Evolutionary conservation across 2,888 invertebrate species (phyloP), one percentile per base, ranked within the genome.

Genomic region (Aporophyla nigra): DNA sequence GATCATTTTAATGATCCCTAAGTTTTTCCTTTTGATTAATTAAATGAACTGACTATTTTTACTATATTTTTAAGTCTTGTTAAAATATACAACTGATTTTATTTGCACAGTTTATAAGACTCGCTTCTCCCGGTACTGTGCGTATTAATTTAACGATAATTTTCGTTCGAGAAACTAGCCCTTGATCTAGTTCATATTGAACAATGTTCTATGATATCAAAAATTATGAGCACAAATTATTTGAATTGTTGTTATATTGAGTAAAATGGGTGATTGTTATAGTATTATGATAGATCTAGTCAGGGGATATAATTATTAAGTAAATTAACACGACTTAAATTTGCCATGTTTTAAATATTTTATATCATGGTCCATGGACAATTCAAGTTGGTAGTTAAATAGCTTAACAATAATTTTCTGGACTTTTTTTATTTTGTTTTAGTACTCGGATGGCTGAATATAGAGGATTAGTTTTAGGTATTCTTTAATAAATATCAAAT

Each of bases 151-250:
- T 54, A n/a, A 10, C 16, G 1, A 19, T 33, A 6, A 4, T 33
- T 33, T 67, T 10, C 49, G 49, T 27, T 66, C 6, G 5, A n/a
- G 1, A 16, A 21, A 51, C 21, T 33, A 5, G 5, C 16, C 2
- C 4, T 0, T 65, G 58, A 58, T 83, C 56, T 61, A 56, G 65
- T 78, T 78, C 73, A 62, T 83, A 83, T 68, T 33, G 58, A 78
- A 83, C 46, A 78, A 16, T 69, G 62, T 77, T 71, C 54, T 82
- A 82, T 82, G 82, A 82, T 54, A 0, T 53, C 43, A 61, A 19
- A 65, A 70, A 76, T 82, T 76, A 76, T 70, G 54, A 53, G 59
- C 83, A 68, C 65, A 76, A 82, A 33, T 10, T 49, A 59, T 69
- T 69, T 40, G 3, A 53, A 49, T 46, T 46, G 24, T 67, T 77